Base-by-base conservation (phyloP, 2,113 vertebrate species). In the Hippocampus guttulatus region DNA sequence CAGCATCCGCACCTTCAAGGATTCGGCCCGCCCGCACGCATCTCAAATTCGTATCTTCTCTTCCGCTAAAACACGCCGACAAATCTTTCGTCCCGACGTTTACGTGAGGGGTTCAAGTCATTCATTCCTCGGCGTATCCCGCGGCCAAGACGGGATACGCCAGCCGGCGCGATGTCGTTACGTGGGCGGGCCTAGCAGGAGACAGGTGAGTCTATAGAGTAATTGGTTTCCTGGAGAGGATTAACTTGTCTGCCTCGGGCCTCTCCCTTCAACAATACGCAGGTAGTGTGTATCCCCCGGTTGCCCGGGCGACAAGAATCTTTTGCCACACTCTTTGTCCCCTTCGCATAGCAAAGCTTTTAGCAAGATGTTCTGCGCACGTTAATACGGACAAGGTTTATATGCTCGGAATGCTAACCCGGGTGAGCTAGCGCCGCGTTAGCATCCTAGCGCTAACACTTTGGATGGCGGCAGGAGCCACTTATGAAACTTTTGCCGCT, bases 231-330 rank as follows among this genome's bases (percentile, higher is more conserved):
- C 71, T 64, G 58, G 49, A 82, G 78, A 87, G 86, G 87, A 89
- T 90, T 89, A 90, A 88, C 81, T 78, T 79, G 84, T 87, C 88
- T 79, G 81, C 85, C 75, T 85, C 65, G 77, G 80, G 80, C 77
- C 77, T 84, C 88, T 79, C 77, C 78, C 76, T 78, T 78, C 70
- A 62, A 67, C 68, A 70, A 64, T 73, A 81, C 70, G 69, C 58
- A 8, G 58, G 58, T 33, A 20, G 58, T 41, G 63, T 64, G 38
- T 41, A 38, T 38, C 33, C 52, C 67, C 30, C 1, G 0, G 80
- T 84, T 75, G 47, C 87, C 16, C 8, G 63, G 67, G 75, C 64
- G 78, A 77, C 79, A 10, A 20, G 27, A 61, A 61, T 61, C 58
- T 61, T 61, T 33, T 33, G 30, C 27, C 58, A 33, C 58, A 38